Evolutionary conservation across 2,797 vertebrate species (phyloP), one percentile per base, ranked within the genome.

Genomic region (Neosilurus hyrtlii): DNA sequence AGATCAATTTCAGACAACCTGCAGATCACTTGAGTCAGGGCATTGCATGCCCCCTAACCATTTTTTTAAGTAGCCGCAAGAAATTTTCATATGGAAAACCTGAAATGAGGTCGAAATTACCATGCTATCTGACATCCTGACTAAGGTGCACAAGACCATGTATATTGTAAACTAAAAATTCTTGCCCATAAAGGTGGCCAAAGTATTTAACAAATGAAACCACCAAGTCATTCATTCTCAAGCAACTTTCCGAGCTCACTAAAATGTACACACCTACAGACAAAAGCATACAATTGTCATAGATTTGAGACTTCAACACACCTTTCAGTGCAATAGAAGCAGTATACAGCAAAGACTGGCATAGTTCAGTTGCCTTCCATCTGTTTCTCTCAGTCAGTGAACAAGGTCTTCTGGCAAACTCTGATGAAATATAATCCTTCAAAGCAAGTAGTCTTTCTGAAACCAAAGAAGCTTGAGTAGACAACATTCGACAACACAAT

Each of bases 81-180:
- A 80, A 81, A 81, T 85, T 78, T 78, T 85, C 83, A 85, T 77
- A 85, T 9, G 65, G 59, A 24, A 85, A 77, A 20, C 59, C 83
- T 70, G 79, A 85, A 54, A 81, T 74, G 9, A 75, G 26, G 51
- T 81, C 79, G 35, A 84, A 63, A 37, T 84, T 35, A 9, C 79
- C 80, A 85, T 82, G 65, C 52, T 8, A 8, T 56, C 79, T 85
- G 24, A 85, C 84, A 82, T 30, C 30, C 30, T 30, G 30, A 30
- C 30, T 30, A 30, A 30, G 30, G 30, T 30, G 30, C 30, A 30
- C 26, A 52, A 86, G 57, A 14, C 80, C 81, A 83, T 86, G 81
- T 63, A 83, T 57, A 52, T 83, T 79, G 51, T 86, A 83, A 24
- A 79, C 75, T 56, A 86, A 76, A 82, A 73, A 71, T 51, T 83